These are phyloP conservation scores for Opisthocomus hoazin DNA, from an alignment of 2,113 vertebrate genomes.

Conservation along the genomic window DNA sequence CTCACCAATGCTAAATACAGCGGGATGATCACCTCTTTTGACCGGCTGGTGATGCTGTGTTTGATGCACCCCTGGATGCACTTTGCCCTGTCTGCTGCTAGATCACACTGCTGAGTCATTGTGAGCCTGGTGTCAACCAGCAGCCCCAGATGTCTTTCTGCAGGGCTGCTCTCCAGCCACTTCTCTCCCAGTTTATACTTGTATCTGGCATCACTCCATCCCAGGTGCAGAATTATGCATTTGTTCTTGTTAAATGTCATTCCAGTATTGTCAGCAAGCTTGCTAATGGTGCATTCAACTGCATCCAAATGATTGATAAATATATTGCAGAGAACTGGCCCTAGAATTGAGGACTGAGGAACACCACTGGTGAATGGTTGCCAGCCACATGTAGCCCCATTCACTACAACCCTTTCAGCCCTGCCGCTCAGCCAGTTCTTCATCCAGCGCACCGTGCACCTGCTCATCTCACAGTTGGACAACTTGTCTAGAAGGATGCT, in stretches of 20 bases:
- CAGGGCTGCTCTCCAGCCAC: neutral
- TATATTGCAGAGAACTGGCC: neutral
- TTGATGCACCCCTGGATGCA: neutral
- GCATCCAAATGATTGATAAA: neutral
- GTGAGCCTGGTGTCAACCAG: neutral
- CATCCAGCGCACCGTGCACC: neutral
- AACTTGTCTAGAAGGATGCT: neutral
- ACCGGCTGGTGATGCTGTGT: neutral
- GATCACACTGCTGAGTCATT: neutral
- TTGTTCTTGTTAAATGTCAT: neutral
- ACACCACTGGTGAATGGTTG: accelerated
- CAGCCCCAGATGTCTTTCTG: neutral
- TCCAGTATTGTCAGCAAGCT: too few relatives aligned
- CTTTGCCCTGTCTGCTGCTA: too few relatives aligned
- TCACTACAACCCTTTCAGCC: neutral
- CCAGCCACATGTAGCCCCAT: neutral
- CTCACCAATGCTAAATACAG: neutral
- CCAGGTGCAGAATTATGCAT: neutral
- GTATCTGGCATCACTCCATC: neutral
- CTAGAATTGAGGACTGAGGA: neutral
- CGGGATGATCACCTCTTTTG: neutral
- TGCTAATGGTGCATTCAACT: neutral
- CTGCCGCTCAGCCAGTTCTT: neutral
- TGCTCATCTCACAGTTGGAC: accelerated
- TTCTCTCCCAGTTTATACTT: too few relatives aligned